Conservation (phyloP, 64 coral and sea anemone genomes). For the Stylophora pistillata region DNA sequence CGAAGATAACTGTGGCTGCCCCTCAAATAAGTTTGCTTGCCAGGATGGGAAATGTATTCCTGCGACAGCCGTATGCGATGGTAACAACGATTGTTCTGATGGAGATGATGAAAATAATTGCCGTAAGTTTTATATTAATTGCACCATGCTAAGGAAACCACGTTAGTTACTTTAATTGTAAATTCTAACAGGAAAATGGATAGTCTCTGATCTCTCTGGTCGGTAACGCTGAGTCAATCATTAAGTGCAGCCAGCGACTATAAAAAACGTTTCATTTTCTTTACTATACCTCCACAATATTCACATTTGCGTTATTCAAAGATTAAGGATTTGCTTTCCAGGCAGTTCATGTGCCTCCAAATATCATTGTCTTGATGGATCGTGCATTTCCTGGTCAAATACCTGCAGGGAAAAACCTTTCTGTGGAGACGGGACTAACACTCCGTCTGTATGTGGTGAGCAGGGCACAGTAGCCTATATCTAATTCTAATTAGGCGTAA, state of each 20-base stretch:
- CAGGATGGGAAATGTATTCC: constrained; percentile 14
- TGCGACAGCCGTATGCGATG: constrained; percentile 16
- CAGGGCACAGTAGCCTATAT: not conserved
- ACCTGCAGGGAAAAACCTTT: not conserved
- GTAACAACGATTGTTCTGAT: not conserved
- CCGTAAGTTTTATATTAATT: constrained; percentile 10
- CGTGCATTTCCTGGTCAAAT: constrained; percentile 9
- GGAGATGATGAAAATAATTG: constrained; percentile 51
- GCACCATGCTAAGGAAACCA: not conserved
- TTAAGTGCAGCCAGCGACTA: too few species aligned
- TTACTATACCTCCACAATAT: not conserved
- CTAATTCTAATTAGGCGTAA: too few species aligned
- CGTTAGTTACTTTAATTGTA: too few species aligned
- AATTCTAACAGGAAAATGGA: too few species aligned
- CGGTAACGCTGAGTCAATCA: too few species aligned
- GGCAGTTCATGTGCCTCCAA: not conserved
- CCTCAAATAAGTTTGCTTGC: constrained; percentile 23
- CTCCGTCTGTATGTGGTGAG: constrained; percentile 13
- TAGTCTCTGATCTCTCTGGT: too few species aligned
- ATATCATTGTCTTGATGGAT: constrained; percentile 16
- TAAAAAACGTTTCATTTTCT: too few species aligned
- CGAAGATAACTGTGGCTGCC: constrained; percentile 34
- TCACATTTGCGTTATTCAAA: not conserved
- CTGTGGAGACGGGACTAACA: not conserved
- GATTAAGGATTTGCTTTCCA: not conserved